Evolutionary conservation across 2,113 vertebrate species (phyloP).

Genomic region (Cichladusa arquata): DNA sequence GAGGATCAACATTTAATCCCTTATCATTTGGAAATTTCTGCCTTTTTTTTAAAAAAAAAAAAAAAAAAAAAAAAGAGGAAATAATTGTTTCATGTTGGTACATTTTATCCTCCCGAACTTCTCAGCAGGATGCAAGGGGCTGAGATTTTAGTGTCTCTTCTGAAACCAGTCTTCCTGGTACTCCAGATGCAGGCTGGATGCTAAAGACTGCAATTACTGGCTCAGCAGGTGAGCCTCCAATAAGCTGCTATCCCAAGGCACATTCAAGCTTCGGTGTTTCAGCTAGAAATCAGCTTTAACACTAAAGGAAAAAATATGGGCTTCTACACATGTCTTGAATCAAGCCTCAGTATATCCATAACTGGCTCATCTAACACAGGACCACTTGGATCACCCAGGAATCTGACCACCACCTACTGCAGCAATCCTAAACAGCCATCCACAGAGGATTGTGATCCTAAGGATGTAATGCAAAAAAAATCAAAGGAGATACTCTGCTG

Average conservation of each 20-base stretch:
- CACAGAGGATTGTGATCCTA: neutral
- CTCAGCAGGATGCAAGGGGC: neutral
- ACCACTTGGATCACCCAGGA: neutral
- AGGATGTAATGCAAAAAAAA: neutral
- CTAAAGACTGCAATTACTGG: conserved; percentile 3
- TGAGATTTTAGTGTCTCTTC: neutral
- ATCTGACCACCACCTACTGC: neutral
- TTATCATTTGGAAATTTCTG: neutral
- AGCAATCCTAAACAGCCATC: neutral
- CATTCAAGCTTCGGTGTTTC: neutral
- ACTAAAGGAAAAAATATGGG: neutral
- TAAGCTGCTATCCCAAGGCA: neutral
- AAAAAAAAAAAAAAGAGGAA: neutral
- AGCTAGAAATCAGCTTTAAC: neutral
- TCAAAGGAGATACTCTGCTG: neutral
- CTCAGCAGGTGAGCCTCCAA: neutral
- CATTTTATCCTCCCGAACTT: neutral
- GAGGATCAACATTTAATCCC: neutral
- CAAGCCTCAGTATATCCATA: neutral
- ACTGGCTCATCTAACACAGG: neutral
- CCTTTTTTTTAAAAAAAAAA: neutral
- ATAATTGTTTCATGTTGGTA: neutral
- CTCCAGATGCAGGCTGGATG: neutral
- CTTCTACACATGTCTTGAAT: neutral
- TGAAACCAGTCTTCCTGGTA: neutral